Conservation (phyloP, 2,797 vertebrate genomes). For the Cyclopterus lumpus region DNA sequence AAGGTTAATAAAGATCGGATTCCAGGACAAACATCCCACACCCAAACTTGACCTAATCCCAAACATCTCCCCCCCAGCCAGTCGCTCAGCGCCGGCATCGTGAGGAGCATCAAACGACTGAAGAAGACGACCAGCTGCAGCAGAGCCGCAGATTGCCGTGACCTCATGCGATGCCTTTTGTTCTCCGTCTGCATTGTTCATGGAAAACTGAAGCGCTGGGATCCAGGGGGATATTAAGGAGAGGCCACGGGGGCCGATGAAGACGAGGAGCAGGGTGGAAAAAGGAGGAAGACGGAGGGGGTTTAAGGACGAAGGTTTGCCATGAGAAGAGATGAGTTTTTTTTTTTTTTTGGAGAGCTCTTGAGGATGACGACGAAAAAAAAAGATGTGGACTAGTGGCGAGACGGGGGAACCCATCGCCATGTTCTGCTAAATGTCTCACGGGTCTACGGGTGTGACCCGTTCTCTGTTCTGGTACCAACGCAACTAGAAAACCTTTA, state of each 20-base stretch:
- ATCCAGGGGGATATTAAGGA: slow-evolving; percentile 21
- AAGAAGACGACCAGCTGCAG: slow-evolving; percentile 34
- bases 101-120: slow-evolving; percentile 25
- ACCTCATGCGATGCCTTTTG: slow-evolving; percentile 58
- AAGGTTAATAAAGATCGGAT: not conserved
- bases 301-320: no score
- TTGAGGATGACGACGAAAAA: slow-evolving; percentile 46
- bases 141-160: slow-evolving; percentile 32
- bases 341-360: slow-evolving; percentile 11
- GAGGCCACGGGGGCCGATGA: slow-evolving; percentile 29
- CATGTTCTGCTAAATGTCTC: slow-evolving; percentile 5
- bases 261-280: slow-evolving; percentile 27
- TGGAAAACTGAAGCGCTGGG: slow-evolving; percentile 44
- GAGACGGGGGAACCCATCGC: slow-evolving; percentile 13
- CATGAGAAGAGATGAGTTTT: not conserved
- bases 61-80: slow-evolving; percentile 1
- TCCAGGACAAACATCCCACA: not conserved
- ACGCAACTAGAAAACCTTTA: not conserved
- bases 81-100: not conserved
- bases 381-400: slow-evolving; percentile 20
- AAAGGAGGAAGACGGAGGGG: slow-evolving; percentile 6
- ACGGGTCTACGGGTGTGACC: slow-evolving; percentile 1
- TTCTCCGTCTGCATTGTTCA: slow-evolving; percentile 37
- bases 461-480: not conserved
- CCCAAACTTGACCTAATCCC: not conserved